Conservation (phyloP, 2,888 invertebrate genomes). For the Drosophila glabriapex region DNA sequence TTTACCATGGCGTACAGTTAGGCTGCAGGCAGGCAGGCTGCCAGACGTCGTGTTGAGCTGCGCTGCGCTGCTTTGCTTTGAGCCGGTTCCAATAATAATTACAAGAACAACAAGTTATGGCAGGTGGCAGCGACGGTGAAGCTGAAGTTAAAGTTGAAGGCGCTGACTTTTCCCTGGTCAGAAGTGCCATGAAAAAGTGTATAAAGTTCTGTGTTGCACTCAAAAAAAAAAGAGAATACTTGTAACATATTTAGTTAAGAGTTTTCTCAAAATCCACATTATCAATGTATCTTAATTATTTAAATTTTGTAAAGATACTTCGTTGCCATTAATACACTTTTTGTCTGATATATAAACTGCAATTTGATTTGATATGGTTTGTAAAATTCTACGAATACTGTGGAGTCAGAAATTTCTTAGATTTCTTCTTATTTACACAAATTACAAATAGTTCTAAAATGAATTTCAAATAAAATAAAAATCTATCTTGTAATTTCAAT, state of each 20-base stretch:
- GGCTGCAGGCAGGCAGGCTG: slow-evolving; percentile 25
- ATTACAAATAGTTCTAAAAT: not conserved
- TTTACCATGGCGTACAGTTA: slow-evolving; percentile 60
- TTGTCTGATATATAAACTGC: not conserved
- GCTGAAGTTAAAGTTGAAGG: slow-evolving; percentile 2
- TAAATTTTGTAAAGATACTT: not conserved
- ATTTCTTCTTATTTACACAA: not conserved
- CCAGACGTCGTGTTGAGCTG: slow-evolving; percentile 40
- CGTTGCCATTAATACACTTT: not conserved
- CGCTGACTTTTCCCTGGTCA: slow-evolving; percentile 13
- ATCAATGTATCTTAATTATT: not conserved
- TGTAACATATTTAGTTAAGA: not conserved
- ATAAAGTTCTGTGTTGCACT: slow-evolving; percentile 15
- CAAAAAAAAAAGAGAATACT: not conserved
- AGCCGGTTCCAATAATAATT: slow-evolving; percentile 70
- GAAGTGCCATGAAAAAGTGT: slow-evolving; percentile 45
- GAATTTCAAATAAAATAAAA: not conserved
- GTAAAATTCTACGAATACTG: not conserved
- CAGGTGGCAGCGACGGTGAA: slow-evolving; percentile 49
- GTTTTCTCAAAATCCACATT: not conserved
- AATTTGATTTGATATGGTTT: not conserved
- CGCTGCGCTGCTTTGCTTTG: slow-evolving; percentile 39
- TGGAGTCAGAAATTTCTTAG: not conserved
- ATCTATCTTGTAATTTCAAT: not conserved
- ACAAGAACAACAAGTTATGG: slow-evolving; percentile 67